These are phyloP conservation scores for Dendrolimus kikuchii DNA, from an alignment of 1,140 invertebrate genomes.

Conservation along the genomic window DNA sequence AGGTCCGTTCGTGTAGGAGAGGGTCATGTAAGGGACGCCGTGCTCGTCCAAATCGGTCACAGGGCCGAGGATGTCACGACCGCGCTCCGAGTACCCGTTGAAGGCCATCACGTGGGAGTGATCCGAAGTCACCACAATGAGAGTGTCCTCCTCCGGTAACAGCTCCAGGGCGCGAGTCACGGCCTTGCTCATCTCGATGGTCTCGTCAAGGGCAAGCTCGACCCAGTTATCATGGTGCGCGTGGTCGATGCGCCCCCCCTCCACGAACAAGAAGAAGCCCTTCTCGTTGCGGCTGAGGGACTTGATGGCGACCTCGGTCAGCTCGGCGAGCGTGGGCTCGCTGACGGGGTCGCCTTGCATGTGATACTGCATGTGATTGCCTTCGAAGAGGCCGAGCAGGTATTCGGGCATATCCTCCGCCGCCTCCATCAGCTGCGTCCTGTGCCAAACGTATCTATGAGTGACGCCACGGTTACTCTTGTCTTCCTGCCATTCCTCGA, in stretches of 20 bases:
- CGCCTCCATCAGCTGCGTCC: constrained; percentile 74
- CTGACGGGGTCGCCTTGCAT: constrained; percentile 56
- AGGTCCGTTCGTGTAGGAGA: constrained; percentile 84
- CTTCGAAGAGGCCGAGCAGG: constrained; percentile 76
- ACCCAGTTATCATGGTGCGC: constrained; percentile 81
- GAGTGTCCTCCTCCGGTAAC: constrained; percentile 71
- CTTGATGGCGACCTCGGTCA: constrained; percentile 85
- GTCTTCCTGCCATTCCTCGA: constrained; percentile 46
- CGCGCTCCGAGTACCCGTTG: constrained; percentile 74
- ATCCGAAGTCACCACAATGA: constrained; percentile 79
- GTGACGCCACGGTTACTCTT: constrained; percentile 73
- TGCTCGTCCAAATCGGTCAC: constrained; percentile 50
- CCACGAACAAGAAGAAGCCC: constrained; percentile 80
- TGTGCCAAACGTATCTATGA: constrained; percentile 77
- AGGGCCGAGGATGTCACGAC: constrained; percentile 65
- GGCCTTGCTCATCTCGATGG: constrained; percentile 74
- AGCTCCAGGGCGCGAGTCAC: constrained; percentile 66
- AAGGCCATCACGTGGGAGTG: constrained; percentile 77
- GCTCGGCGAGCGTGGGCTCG: constrained; percentile 82
- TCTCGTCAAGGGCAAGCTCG: constrained; percentile 74
- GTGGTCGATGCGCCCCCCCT: not conserved
- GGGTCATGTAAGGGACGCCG: constrained; percentile 77
- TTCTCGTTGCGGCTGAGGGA: constrained; percentile 84
- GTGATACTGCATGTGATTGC: constrained; percentile 49
- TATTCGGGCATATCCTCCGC: constrained; percentile 77